These are phyloP conservation scores for Sebastes ruberrimus DNA, from an alignment of 2,797 vertebrate species.

Conservation along the genomic window DNA sequence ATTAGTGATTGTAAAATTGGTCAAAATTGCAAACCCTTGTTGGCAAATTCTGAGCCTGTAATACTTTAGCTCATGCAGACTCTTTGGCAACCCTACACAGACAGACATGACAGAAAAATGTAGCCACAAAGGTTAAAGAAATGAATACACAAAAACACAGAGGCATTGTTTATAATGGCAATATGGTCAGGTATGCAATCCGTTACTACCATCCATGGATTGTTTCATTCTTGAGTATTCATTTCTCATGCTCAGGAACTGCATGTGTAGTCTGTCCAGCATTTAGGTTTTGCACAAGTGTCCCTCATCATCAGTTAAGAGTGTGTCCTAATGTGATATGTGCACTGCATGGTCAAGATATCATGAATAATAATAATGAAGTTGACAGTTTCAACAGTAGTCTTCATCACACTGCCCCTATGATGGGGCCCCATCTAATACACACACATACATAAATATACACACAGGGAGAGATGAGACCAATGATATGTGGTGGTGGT, in stretches of 20 bases:
- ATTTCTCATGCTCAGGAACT: background rate
- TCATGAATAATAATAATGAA: background rate
- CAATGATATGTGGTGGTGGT: conserved; percentile 72
- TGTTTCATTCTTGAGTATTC: background rate
- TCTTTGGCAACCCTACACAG: background rate
- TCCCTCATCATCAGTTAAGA: background rate
- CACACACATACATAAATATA: conserved; percentile 30
- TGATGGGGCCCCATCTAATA: background rate
- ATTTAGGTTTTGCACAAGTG: background rate
- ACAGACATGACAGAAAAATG: background rate
- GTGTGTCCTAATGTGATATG: background rate
- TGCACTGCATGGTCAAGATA: background rate
- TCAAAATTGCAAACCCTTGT: background rate
- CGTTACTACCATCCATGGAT: too few species aligned
- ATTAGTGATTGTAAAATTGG: background rate
- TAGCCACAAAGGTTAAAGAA: background rate
- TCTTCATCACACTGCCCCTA: background rate
- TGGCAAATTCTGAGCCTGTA: background rate
- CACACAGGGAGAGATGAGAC: conserved; percentile 74
- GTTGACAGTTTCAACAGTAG: background rate
- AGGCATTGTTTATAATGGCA: background rate
- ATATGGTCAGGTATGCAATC: background rate
- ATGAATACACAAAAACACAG: background rate
- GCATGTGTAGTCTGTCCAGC: background rate
- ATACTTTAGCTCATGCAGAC: background rate